Conservation (phyloP, 2,797 vertebrate species). For the Myoxocephalus aenaeus region DNA sequence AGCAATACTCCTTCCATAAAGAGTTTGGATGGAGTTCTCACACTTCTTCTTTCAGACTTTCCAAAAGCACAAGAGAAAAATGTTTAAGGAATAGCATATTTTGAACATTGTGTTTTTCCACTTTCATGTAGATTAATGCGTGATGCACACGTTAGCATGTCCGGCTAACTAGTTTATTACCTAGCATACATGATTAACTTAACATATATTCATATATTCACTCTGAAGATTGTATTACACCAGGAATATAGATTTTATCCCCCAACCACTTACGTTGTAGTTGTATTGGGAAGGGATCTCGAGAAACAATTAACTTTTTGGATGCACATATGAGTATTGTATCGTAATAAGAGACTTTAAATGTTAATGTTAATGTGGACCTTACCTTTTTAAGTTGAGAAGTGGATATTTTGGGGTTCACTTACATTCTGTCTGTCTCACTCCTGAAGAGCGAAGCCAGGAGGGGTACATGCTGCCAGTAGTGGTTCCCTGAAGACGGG, state of each 20-base stretch:
- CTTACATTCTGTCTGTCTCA: not conserved
- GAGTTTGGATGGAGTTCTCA: not conserved
- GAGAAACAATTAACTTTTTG: not conserved
- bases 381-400: not conserved
- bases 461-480: conserved; percentile 54
- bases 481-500: conserved; percentile 72
- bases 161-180: not conserved
- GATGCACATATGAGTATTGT: not conserved
- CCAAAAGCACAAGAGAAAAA: not conserved
- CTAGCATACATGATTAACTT: not conserved
- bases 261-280: not conserved
- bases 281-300: not conserved
- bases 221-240: not conserved
- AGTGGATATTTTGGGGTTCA: not conserved
- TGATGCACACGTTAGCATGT: not conserved
- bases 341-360: not conserved
- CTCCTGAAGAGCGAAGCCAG: conserved; percentile 80
- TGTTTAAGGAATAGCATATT: not conserved
- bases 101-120: not conserved
- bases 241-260: not conserved
- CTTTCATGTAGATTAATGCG: not conserved
- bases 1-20: not conserved
- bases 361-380: too few relatives aligned
- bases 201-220: not conserved
- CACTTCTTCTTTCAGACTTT: not conserved